These are phyloP conservation scores for Rhopilema esculentum DNA, from an alignment of 30 jellyfish, hydroid and myxozoan genomes.

Conservation along the genomic window DNA sequence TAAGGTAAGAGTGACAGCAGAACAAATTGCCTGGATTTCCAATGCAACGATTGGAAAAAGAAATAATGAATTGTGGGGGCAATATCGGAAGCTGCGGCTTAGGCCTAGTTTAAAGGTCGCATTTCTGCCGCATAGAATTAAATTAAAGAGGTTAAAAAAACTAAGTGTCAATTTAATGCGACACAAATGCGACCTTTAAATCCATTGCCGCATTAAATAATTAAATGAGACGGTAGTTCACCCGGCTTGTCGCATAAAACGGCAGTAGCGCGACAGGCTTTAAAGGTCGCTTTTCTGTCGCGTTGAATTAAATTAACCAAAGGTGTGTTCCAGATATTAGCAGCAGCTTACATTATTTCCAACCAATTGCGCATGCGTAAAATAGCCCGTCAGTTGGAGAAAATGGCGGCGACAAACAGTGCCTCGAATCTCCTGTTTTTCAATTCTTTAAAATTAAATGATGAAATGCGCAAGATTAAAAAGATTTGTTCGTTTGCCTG, in stretches of 20 bases:
- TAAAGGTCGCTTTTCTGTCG: no score
- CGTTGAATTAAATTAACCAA: no score
- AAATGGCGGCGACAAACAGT: neutral
- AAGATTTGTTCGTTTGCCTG: constrained; percentile 1
- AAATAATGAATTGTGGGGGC: constrained; percentile 7
- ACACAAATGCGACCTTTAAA: neutral
- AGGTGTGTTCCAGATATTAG: no score
- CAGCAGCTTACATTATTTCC: neutral
- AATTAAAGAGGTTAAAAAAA: neutral
- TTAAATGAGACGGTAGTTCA: no score
- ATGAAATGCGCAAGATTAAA: neutral
- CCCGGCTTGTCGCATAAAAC: no score
- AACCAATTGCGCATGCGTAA: no score
- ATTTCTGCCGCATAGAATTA: neutral
- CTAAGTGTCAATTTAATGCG: constrained; percentile 1
- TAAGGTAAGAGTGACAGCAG: neutral
- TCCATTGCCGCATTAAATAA: no score
- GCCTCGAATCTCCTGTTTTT: neutral
- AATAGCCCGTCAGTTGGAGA: neutral
- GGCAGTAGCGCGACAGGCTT: no score
- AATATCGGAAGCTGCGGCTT: neutral
- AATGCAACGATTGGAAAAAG: constrained; percentile 4
- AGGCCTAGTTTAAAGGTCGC: constrained; percentile 2
- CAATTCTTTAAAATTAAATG: neutral
- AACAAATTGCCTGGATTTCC: constrained; percentile 1